Evolutionary conservation across 2,888 invertebrate genomes (phyloP).

Genomic region (Drosophila demipolita): DNA sequence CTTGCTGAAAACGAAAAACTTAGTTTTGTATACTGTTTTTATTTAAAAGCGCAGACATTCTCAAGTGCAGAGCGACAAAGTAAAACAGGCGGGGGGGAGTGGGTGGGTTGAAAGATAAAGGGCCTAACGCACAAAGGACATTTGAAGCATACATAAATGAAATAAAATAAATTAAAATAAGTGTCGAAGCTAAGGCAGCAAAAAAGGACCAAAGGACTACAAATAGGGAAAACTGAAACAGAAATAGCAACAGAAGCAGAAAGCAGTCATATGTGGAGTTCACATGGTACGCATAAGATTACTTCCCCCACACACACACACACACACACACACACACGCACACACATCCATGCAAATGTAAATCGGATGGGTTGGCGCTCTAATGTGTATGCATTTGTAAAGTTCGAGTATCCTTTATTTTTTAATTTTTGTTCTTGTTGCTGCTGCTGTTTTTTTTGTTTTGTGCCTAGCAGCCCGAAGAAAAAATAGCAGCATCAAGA

Average conservation of each 20-base stretch:
- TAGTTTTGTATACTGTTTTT: conserved; percentile 44
- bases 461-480: conserved; percentile 62
- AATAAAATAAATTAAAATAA: conserved; percentile 79
- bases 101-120: not conserved
- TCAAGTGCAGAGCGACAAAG: conserved; percentile 1
- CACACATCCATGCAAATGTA: conserved; percentile 18
- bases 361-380: conserved; percentile 49
- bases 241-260: conserved; percentile 8
- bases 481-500: conserved; percentile 44
- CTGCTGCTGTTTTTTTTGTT: conserved; percentile 9
- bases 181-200: conserved; percentile 71
- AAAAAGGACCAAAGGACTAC: conserved; percentile 64
- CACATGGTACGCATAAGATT: conserved; percentile 75
- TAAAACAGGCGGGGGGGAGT: not conserved
- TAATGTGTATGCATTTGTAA: conserved; percentile 83
- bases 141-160: conserved; percentile 71
- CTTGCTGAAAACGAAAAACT: conserved; percentile 17
- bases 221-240: conserved; percentile 8
- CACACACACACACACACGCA: conserved; percentile 17
- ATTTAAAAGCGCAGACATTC: conserved; percentile 66
- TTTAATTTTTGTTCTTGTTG: conserved; percentile 23
- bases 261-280: conserved; percentile 54
- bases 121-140: conserved; percentile 56
- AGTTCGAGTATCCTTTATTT: conserved; percentile 74
- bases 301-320: conserved; percentile 44